A percentile compares a stretch with the other conserved stretches of the same genome.
These are phyloP conservation scores for Butorides virescens DNA, from an alignment of 2,113 vertebrate species.

Conservation along the genomic window DNA sequence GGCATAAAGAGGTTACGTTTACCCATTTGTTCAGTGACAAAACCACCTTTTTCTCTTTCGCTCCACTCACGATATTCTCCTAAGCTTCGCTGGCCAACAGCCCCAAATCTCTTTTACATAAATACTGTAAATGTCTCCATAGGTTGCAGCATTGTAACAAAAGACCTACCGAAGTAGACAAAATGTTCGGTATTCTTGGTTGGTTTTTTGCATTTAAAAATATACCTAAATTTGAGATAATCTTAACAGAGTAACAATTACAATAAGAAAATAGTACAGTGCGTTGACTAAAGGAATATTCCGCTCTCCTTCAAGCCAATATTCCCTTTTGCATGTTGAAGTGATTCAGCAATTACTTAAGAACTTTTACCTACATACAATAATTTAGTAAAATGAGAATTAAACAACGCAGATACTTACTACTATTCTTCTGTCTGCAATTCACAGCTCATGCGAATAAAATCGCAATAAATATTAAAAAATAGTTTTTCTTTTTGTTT, in stretches of 20 bases:
- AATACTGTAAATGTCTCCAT: slow-evolving; percentile 84
- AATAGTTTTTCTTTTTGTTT: slow-evolving; percentile 49
- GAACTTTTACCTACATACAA: slow-evolving; percentile 67
- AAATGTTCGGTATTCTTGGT: slow-evolving; percentile 69
- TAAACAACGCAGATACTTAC: slow-evolving; percentile 61
- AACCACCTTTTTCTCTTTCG: background rate
- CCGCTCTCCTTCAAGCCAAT: slow-evolving; percentile 60
- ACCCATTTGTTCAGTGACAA: slow-evolving; percentile 58
- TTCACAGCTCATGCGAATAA: slow-evolving; percentile 71
- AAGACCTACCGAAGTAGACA: slow-evolving; percentile 72
- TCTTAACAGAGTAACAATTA: slow-evolving; percentile 79
- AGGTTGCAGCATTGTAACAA: slow-evolving; percentile 75
- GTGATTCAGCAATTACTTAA: slow-evolving; percentile 73
- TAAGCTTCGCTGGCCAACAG: background rate
- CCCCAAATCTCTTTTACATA: slow-evolving; percentile 70
- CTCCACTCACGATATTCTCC: background rate
- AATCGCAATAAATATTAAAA: slow-evolving; percentile 73
- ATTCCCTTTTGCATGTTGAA: slow-evolving; percentile 77
- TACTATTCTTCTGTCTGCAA: slow-evolving; percentile 54
- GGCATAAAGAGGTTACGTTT: slow-evolving; percentile 39
- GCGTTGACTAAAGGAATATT: slow-evolving; percentile 76
- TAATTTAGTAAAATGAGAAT: slow-evolving; percentile 69
- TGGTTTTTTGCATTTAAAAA: slow-evolving; percentile 68
- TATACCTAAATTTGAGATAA: slow-evolving; percentile 77
- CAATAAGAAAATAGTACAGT: slow-evolving; percentile 81